phyloP scores from a whole-genome alignment of 2,888 invertebrate genomes.

The Eristalis tenax region DNA sequence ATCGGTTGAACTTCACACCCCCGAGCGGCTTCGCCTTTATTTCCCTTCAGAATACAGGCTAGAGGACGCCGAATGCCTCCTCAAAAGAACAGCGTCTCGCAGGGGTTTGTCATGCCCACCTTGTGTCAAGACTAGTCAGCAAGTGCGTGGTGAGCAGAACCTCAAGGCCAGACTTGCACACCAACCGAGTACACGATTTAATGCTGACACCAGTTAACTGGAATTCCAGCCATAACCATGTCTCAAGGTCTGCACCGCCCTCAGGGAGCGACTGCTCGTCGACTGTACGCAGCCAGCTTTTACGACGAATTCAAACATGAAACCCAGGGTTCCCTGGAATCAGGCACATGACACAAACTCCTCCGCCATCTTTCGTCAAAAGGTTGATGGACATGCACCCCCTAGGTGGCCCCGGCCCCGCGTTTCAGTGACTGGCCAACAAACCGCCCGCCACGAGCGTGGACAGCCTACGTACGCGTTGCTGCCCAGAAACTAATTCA shows the following conservation, averaged over 20 bases:
- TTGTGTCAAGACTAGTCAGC: too few species aligned
- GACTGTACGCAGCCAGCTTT: not conserved
- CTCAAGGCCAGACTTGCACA: not conserved
- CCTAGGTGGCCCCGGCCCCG: not conserved
- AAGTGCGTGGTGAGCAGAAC: not conserved
- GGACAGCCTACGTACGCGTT: not conserved
- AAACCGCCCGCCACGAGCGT: too few species aligned
- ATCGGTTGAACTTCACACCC: too few species aligned
- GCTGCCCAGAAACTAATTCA: constrained; percentile 14
- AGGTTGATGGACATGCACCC: not conserved
- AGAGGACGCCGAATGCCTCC: too few species aligned
- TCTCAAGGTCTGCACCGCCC: not conserved
- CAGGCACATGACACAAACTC: too few species aligned
- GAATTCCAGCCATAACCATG: not conserved
- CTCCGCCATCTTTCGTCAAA: not conserved
- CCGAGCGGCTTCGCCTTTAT: too few species aligned
- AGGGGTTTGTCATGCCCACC: too few species aligned
- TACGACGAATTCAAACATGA: not conserved
- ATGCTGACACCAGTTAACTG: not conserved
- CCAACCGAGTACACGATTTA: not conserved
- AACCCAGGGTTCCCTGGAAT: not conserved
- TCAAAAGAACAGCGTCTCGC: too few species aligned
- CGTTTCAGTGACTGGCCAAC: not conserved
- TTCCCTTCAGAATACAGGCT: too few species aligned
- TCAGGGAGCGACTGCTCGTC: not conserved